phyloP scores from a whole-genome alignment of 2,888 invertebrate genomes.

The Drosophila nr. fundita region DNA sequence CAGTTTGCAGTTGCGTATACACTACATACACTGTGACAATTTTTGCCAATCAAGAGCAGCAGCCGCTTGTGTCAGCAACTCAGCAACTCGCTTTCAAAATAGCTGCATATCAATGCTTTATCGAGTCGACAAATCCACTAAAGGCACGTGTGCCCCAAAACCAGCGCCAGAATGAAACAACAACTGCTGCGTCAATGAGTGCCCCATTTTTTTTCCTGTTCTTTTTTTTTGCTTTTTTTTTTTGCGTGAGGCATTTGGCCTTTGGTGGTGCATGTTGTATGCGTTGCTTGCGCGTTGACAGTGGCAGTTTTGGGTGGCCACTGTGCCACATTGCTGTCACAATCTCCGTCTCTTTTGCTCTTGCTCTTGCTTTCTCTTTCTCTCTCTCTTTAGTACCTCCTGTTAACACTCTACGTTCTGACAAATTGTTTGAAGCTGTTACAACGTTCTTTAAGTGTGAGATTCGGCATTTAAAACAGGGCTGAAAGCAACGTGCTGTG shows the following conservation, averaged over 20 bases:
- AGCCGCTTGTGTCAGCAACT: slow-evolving; percentile 10
- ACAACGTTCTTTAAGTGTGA: slow-evolving; percentile 4
- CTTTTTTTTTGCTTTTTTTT: background rate
- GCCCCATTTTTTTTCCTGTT: background rate
- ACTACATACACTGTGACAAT: slow-evolving; percentile 5
- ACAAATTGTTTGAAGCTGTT: slow-evolving; percentile 50
- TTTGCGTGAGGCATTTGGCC: slow-evolving; percentile 20
- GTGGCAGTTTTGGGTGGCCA: slow-evolving; percentile 59
- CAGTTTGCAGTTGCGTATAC: background rate
- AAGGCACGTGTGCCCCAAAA: slow-evolving; percentile 25
- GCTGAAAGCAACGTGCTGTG: slow-evolving; percentile 37
- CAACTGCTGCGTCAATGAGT: slow-evolving; percentile 24
- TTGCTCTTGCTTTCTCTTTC: background rate
- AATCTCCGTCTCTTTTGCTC: background rate
- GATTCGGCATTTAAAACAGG: slow-evolving; percentile 20
- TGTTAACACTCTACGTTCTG: slow-evolving; percentile 43
- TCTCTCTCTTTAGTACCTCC: background rate
- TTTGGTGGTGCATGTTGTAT: slow-evolving; percentile 18
- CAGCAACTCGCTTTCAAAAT: slow-evolving; percentile 26
- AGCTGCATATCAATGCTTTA: slow-evolving; percentile 65
- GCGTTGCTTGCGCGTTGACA: slow-evolving; percentile 32
- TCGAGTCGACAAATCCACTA: slow-evolving; percentile 60
- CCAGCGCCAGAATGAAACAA: slow-evolving; percentile 3
- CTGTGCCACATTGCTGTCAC: slow-evolving; percentile 40
- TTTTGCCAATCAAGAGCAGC: slow-evolving; percentile 41